phyloP scores from a whole-genome alignment of 2,113 vertebrate genomes.

The Menura novaehollandiae region DNA sequence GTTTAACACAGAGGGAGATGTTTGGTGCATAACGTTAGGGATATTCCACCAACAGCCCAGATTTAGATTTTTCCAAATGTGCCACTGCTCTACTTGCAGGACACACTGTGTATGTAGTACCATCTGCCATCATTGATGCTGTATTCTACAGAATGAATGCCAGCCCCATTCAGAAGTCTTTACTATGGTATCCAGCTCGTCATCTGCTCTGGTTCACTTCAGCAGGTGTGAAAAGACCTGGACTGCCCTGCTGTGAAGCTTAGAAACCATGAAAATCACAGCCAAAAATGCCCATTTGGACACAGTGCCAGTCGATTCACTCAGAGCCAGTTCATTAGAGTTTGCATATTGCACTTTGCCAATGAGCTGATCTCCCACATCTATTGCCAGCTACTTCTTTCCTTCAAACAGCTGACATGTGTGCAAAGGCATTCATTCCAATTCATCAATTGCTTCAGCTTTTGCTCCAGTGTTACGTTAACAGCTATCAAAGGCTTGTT shows the following conservation, averaged over 20 bases:
- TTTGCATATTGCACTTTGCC: conserved; percentile 30
- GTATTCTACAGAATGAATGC: conserved; percentile 2
- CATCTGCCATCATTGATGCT: conserved; percentile 48
- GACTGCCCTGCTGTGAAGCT: conserved; percentile 47
- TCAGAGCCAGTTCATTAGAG: conserved; percentile 58
- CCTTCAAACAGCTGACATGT: conserved; percentile 61
- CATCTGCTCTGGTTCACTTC: conserved; percentile 49
- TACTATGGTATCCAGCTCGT: conserved; percentile 37
- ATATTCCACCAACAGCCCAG: conserved; percentile 12
- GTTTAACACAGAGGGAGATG: neutral
- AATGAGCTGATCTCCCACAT: conserved; percentile 25
- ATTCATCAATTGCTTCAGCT: conserved; percentile 33
- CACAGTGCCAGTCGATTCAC: conserved; percentile 52
- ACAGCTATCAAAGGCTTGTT: neutral
- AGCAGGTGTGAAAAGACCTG: conserved; percentile 63
- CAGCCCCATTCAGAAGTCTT: conserved; percentile 30
- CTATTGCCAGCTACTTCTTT: conserved; percentile 39
- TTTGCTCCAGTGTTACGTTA: neutral
- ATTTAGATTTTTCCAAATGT: conserved; percentile 36
- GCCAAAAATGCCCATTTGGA: conserved; percentile 63
- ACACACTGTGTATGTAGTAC: neutral
- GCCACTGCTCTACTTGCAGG: neutral
- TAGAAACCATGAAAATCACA: neutral
- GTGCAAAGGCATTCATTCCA: conserved; percentile 56
- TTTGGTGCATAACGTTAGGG: neutral